Base-by-base conservation (phyloP, 2,888 invertebrate genomes). In the Lypha dubia region DNA sequence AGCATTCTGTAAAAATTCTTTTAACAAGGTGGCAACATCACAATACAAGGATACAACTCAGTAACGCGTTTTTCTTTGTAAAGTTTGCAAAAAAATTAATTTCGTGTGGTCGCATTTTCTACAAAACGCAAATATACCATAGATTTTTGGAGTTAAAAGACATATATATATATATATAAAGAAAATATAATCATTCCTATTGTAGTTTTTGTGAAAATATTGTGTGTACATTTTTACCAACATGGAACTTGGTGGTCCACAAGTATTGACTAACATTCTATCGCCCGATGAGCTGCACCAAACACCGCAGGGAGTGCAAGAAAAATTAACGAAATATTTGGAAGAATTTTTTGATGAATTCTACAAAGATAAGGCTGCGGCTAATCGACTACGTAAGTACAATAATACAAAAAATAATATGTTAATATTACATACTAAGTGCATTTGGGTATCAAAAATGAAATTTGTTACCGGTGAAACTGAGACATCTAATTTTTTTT, bases 291-390 rank as follows among this genome's bases (percentile, higher is more conserved):
- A 95, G 91, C 93, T 94, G 90, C 90, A 92, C 63, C 92, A 92
- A 87, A 93, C 95, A 82, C 94, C 94, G 76, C 90, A 91, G 79
- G 93, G 92, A 87, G 91, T 94, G 83, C 93, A 93, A 32, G 91
- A 93, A 87, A 96, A 96, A 92, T 93, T 96, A 51, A 94, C 95
- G 88, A 91, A 90, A 44, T 94, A 93, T 88, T 93, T 94, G 70
- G 93, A 93, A 63, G 93, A 94, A 79, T 94, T 95, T 90, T 94
- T 95, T 89, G 95, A 95, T 88, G 95, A 95, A 90, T 95, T 95
- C 87, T 93, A 96, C 88, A 95, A 95, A 76, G 94, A 95, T 35
- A 96, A 95, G 92, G 96, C 96, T 3, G 93, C 96, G 38, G 94
- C 95, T 84, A 96, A 88, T 89, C 87, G 91, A 22, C 87, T 89